Evolutionary conservation across 1,140 invertebrate genomes (phyloP).

Genomic region (Laupala kohalensis): DNA sequence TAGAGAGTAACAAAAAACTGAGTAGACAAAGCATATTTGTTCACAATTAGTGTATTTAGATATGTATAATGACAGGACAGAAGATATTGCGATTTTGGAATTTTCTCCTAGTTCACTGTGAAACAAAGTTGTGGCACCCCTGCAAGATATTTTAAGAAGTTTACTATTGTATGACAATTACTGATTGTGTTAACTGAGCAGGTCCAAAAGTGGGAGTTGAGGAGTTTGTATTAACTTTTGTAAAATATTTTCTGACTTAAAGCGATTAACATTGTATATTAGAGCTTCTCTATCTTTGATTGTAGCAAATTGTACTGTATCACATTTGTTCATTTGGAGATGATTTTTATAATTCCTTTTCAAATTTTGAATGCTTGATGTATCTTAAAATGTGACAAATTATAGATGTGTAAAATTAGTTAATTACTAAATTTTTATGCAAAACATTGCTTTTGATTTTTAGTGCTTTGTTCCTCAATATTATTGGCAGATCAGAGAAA

Average conservation of each 20-base stretch:
- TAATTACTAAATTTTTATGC: too few relatives aligned
- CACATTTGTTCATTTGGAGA: neutral
- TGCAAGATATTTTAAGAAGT: neutral
- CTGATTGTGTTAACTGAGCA: neutral
- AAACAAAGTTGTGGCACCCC: neutral
- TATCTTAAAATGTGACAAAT: too few relatives aligned
- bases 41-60: too few relatives aligned
- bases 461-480: too few relatives aligned
- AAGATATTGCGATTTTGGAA: neutral
- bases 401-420: too few relatives aligned
- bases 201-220: neutral
- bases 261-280: neutral
- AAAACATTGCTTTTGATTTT: too few relatives aligned
- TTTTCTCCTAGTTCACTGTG: neutral
- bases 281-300: neutral
- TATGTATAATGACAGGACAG: neutral
- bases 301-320: neutral
- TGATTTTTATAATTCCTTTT: too few relatives aligned
- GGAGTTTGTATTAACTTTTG: neutral
- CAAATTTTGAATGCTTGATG: too few relatives aligned
- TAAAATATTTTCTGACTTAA: neutral
- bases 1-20: too few relatives aligned
- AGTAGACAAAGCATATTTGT: too few relatives aligned
- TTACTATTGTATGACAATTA: neutral
- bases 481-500: too few relatives aligned